phyloP scores from a whole-genome alignment of 1,140 invertebrate species.

The Macrobrachium nipponense region DNA sequence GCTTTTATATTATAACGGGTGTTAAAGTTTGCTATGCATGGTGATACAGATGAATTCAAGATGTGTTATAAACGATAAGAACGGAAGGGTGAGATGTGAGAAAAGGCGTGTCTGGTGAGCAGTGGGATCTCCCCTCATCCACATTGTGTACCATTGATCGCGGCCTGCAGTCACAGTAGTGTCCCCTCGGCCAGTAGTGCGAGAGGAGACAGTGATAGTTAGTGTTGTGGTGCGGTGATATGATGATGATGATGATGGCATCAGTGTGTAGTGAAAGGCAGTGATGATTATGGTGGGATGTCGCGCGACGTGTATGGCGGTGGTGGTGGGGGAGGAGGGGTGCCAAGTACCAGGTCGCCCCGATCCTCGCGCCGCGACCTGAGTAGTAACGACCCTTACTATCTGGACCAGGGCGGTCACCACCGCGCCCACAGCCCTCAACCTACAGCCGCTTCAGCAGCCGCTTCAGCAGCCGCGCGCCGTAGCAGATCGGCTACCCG shows the following conservation, averaged over 20 bases:
- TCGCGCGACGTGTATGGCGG: conserved; percentile 80
- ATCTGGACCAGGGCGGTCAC: conserved; percentile 57
- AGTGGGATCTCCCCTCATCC: conserved; percentile 40
- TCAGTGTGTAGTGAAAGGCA: conserved; percentile 50
- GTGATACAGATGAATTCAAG: neutral
- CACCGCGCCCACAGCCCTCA: conserved; percentile 59
- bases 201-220: conserved; percentile 57
- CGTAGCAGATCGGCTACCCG: conserved; percentile 62
- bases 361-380: conserved; percentile 63
- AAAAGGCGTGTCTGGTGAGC: conserved; percentile 44
- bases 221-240: conserved; percentile 56
- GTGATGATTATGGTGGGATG: conserved; percentile 68
- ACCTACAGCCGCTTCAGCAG: conserved; percentile 10
- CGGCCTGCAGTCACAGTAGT: conserved; percentile 41
- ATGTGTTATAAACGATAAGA: neutral
- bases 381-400: conserved; percentile 60
- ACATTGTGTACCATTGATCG: conserved; percentile 58
- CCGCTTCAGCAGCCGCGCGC: conserved; percentile 49
- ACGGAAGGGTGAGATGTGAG: neutral
- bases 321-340: conserved; percentile 59
- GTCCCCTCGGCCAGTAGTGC: conserved; percentile 46
- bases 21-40: neutral
- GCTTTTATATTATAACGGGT: neutral
- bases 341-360: conserved; percentile 62
- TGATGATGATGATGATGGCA: neutral